Evolutionary conservation across 2,888 invertebrate species (phyloP).

Genomic region (Calliphora vomitoria): DNA sequence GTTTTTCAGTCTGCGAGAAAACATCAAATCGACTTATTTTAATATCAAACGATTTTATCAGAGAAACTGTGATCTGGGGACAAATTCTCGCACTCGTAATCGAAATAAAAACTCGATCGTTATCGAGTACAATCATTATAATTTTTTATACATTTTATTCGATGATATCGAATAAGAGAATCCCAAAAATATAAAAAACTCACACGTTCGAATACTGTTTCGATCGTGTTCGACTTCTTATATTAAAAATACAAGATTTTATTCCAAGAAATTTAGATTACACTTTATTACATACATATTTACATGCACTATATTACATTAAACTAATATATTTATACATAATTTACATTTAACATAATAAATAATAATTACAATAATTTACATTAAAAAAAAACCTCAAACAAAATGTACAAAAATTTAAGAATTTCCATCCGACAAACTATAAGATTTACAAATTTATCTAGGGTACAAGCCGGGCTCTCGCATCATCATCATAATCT

Average conservation of each 20-base stretch:
- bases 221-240: no score
- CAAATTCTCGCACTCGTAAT: no score
- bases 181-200: no score
- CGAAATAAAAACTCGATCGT: no score
- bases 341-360: constrained; percentile 30
- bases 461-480: constrained; percentile 81
- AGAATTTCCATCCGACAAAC: not conserved
- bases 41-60: no score
- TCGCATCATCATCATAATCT: constrained; percentile 80
- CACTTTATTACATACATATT: constrained; percentile 31
- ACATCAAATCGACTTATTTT: no score
- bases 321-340: constrained; percentile 24
- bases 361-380: constrained; percentile 39
- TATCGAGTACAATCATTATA: no score
- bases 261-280: not conserved
- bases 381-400: not conserved
- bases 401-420: constrained; percentile 37
- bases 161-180: no score
- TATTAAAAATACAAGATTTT: not conserved
- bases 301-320: constrained; percentile 41
- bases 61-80: no score
- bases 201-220: no score
- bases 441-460: constrained; percentile 47
- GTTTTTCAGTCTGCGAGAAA: no score
- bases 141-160: no score